Conservation (phyloP, 2,888 invertebrate genomes). For the Podotricha telesiphe region DNA sequence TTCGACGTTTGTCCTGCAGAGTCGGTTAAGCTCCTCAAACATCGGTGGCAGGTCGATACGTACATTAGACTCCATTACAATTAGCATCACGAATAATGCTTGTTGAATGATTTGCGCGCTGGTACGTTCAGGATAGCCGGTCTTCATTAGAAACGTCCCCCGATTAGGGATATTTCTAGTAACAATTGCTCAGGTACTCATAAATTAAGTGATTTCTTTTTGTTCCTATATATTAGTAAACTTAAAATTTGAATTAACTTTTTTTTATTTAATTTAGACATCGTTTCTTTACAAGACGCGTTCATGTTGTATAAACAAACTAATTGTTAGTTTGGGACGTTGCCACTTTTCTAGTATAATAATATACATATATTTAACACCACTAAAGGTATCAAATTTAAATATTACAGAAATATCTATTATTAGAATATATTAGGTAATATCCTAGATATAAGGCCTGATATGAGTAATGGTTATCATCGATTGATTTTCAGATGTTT, state of each 20-base stretch:
- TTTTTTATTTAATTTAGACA: not conserved
- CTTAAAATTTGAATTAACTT: not conserved
- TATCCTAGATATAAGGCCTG: constrained; percentile 29
- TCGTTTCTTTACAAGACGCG: not conserved
- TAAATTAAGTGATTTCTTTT: constrained; percentile 14
- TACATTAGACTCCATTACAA: constrained; percentile 45
- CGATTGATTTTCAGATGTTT: constrained; percentile 51
- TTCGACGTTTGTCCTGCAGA: constrained; percentile 67
- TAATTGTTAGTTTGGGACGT: constrained; percentile 12
- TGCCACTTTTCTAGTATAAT: constrained; percentile 3
- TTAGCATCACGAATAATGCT: constrained; percentile 42
- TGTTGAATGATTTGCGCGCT: constrained; percentile 33
- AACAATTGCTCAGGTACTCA: constrained; percentile 42
- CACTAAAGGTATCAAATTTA: not conserved
- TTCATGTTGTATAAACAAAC: not conserved
- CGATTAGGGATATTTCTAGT: constrained; percentile 45
- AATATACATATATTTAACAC: not conserved
- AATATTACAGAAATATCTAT: not conserved
- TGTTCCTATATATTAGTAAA: constrained; percentile 8
- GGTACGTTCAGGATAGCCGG: constrained; percentile 36
- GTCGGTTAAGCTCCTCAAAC: constrained; percentile 50
- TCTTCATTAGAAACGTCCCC: constrained; percentile 45
- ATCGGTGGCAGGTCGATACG: constrained; percentile 56
- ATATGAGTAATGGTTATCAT: constrained; percentile 44
- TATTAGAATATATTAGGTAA: constrained; percentile 6